Percentiles rank a stretch among this genome's conserved stretches.
These are phyloP conservation scores for Apoderus coryli DNA, from an alignment of 2,888 invertebrate species.

Conservation along the genomic window DNA sequence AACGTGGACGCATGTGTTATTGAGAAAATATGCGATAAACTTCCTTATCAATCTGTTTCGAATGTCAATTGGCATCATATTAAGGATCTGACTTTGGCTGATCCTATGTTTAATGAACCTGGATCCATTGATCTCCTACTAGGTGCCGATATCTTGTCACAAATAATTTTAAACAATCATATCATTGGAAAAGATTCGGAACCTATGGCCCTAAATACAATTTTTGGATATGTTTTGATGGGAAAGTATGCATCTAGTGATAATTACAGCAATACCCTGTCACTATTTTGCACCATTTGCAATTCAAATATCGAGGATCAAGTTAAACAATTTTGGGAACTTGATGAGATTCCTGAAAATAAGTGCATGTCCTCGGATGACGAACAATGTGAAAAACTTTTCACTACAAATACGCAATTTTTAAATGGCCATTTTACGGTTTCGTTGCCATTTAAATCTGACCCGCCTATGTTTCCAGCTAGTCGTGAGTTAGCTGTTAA, in stretches of 20 bases:
- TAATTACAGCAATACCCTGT: no score
- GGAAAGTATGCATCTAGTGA: not conserved
- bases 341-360: not conserved
- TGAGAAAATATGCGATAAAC: no score
- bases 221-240: not conserved
- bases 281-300: not conserved
- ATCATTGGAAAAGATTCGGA: not conserved
- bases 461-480: not conserved
- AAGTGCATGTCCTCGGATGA: not conserved
- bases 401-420: not conserved
- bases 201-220: slow-evolving; percentile 1
- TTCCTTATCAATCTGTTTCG: not conserved
- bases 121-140: not conserved
- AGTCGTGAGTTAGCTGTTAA: slow-evolving; percentile 4
- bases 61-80: not conserved
- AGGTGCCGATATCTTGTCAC: not conserved
- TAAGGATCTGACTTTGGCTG: not conserved
- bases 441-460: not conserved
- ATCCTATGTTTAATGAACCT: not conserved
- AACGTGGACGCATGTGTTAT: no score
- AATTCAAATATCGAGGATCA: not conserved
- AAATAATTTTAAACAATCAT: not conserved
- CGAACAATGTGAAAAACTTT: not conserved
- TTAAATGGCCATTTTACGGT: not conserved
- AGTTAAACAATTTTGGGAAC: slow-evolving; percentile 1